phyloP scores from a whole-genome alignment of 1,140 invertebrate species.

The Drosophila rufa region DNA sequence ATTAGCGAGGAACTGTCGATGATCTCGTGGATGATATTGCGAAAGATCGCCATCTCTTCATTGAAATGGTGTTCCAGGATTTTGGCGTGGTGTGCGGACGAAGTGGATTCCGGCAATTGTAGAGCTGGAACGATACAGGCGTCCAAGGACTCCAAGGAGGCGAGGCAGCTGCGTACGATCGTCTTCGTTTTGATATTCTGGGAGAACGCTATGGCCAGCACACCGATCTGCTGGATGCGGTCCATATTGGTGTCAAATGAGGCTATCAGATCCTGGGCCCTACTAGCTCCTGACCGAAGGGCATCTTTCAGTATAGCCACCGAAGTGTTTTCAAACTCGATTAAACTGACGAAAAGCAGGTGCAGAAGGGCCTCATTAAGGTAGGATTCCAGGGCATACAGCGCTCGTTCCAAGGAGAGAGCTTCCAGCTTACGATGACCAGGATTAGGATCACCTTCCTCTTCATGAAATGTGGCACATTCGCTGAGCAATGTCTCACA shows the following conservation, averaged over 20 bases:
- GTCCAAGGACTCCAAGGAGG: constrained; percentile 76
- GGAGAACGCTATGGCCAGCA: constrained; percentile 75
- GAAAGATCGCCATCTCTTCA: constrained; percentile 69
- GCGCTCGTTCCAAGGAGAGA: constrained; percentile 59
- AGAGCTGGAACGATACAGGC: constrained; percentile 71
- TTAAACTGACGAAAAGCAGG: constrained; percentile 59
- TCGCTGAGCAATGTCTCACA: constrained; percentile 74
- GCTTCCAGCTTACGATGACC: constrained; percentile 72
- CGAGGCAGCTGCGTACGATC: constrained; percentile 73
- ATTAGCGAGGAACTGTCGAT: constrained; percentile 70
- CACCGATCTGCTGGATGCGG: constrained; percentile 76
- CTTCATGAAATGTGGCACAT: constrained; percentile 58
- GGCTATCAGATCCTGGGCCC: constrained; percentile 47
- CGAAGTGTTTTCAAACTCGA: constrained; percentile 58
- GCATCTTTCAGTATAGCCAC: constrained; percentile 41
- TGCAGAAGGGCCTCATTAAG: constrained; percentile 74
- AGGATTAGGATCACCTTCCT: constrained; percentile 27
- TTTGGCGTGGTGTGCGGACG: constrained; percentile 39
- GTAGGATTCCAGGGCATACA: constrained; percentile 67
- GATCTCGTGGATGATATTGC: constrained; percentile 73
- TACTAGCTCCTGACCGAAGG: constrained; percentile 16
- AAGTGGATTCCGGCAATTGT: constrained; percentile 31
- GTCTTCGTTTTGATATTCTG: constrained; percentile 71
- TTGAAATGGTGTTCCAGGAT: constrained; percentile 74
- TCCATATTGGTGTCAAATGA: constrained; percentile 77